A percentile compares a stretch with the other conserved stretches of the same genome.
These are phyloP conservation scores for Mastacembelus armatus DNA, from an alignment of 2,797 vertebrate species.

Conservation along the genomic window DNA sequence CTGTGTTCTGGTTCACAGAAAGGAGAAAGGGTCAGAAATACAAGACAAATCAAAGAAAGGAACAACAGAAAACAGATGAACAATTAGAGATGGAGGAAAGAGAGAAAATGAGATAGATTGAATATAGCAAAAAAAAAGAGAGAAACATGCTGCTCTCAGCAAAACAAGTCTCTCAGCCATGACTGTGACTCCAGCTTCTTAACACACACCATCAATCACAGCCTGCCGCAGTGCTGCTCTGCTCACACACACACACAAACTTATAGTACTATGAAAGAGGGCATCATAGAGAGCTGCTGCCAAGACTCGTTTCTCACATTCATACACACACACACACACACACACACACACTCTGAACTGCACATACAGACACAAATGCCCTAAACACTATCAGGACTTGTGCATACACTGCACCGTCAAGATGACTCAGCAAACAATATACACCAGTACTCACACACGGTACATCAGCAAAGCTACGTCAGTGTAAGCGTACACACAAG, in stretches of 20 bases:
- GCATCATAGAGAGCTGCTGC: slow-evolving; percentile 62
- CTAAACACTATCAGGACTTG: slow-evolving; percentile 36
- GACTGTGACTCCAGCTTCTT: slow-evolving; percentile 83
- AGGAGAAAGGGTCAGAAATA: neutral
- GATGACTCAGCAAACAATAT: slow-evolving; percentile 45
- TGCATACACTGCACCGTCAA: slow-evolving; percentile 37
- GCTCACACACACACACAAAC: slow-evolving; percentile 37
- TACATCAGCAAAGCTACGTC: slow-evolving; percentile 29
- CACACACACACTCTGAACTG: too few species aligned
- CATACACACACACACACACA: slow-evolving; percentile 25
- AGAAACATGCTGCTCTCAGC: slow-evolving; percentile 82
- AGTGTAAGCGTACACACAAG: slow-evolving; percentile 18
- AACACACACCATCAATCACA: slow-evolving; percentile 87
- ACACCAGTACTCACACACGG: slow-evolving; percentile 25
- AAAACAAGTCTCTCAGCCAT: slow-evolving; percentile 84
- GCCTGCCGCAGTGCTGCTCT: slow-evolving; percentile 82
- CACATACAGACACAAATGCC: slow-evolving; percentile 42
- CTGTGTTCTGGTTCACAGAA: neutral
- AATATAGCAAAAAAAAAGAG: slow-evolving; percentile 25
- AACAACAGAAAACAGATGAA: slow-evolving; percentile 28
- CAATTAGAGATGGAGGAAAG: slow-evolving; percentile 28
- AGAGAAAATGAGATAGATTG: slow-evolving; percentile 9
- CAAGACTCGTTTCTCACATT: slow-evolving; percentile 47
- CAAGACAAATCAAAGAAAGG: slow-evolving; percentile 19
- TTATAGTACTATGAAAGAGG: slow-evolving; percentile 62